Evolutionary conservation across 2,797 vertebrate genomes (phyloP), one percentile per base, ranked within the genome.

Genomic region (Gadopsis bispinosus): DNA sequence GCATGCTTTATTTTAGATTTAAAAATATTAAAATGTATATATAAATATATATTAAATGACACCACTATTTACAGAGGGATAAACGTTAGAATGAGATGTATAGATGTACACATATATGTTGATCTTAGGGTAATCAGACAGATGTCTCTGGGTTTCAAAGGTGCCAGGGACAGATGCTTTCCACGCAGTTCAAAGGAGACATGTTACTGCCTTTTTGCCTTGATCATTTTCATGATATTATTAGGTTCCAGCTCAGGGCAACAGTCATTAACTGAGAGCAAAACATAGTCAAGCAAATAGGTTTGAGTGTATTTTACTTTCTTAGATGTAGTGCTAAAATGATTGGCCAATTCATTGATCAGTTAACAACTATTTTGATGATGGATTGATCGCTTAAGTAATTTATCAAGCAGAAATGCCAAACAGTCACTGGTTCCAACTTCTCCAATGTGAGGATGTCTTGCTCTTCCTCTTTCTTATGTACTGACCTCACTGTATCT

Each of bases 81-180:
- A 1, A 50, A 13, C 13, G 22, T 48, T 26, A 41, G 58, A 72
- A 22, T 14, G 13, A 50, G 54, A 22, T 48, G 51, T 74, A 39
- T 67, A 19, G 19, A 51, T 45, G 5, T 50, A 43, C 55, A 6
- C 35, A 47, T 75, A 37, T 60, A 43, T 73, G 37, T 80, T 63
- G 66, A 79, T 73, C 22, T 65, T 14, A 0, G 17, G 39, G 19
- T 56, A 61, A 75, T 76, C 75, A 87, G 82, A 83, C 86, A 91
- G 90, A 90, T 91, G 92, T 86, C 61, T 72, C 55, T 26, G 70
- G 83, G 56, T 83, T 91, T 90, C 86, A 90, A 75, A 86, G 87
- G 80, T 89, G 64, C 89, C 75, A 47, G 69, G 86, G 80, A 87
- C 94, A 95, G 93, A 92, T 95, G 95, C 86, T 92, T 92, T 72